phyloP scores from a whole-genome alignment of 2,113 vertebrate genomes.

The Panthera tigris region DNA sequence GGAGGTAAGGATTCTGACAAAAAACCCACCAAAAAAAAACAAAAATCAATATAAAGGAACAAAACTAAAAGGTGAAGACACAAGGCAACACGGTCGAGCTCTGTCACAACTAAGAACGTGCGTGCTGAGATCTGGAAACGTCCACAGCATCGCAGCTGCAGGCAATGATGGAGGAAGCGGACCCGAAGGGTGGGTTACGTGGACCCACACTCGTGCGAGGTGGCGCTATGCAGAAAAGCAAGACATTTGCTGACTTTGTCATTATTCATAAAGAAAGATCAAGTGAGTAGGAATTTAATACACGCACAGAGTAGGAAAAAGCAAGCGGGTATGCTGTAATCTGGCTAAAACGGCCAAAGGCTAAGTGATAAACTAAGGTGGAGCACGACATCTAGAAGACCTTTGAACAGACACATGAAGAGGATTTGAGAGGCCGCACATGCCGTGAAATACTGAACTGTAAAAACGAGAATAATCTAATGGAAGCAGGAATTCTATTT shows the following conservation, averaged over 20 bases:
- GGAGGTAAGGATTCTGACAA: background rate
- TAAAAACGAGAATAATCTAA: background rate
- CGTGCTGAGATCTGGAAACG: accelerated
- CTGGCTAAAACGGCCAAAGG: background rate
- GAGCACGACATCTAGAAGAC: background rate
- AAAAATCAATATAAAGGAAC: background rate
- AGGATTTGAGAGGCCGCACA: background rate
- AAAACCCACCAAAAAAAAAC: background rate
- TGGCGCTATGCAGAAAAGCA: background rate
- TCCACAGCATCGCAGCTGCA: background rate
- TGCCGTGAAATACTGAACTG: background rate
- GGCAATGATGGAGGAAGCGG: accelerated
- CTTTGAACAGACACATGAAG: background rate
- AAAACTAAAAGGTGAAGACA: background rate
- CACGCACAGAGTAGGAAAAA: background rate
- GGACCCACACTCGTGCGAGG: accelerated
- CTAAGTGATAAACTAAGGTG: background rate
- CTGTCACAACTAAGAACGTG: accelerated
- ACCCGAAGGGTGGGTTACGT: accelerated
- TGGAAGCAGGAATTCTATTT: background rate
- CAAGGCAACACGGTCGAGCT: background rate
- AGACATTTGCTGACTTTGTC: background rate
- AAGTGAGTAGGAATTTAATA: background rate
- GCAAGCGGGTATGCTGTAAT: background rate
- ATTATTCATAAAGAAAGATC: background rate